Evolutionary conservation across 2,797 vertebrate genomes (phyloP).

Genomic region (Notamacropus eugenii): DNA sequence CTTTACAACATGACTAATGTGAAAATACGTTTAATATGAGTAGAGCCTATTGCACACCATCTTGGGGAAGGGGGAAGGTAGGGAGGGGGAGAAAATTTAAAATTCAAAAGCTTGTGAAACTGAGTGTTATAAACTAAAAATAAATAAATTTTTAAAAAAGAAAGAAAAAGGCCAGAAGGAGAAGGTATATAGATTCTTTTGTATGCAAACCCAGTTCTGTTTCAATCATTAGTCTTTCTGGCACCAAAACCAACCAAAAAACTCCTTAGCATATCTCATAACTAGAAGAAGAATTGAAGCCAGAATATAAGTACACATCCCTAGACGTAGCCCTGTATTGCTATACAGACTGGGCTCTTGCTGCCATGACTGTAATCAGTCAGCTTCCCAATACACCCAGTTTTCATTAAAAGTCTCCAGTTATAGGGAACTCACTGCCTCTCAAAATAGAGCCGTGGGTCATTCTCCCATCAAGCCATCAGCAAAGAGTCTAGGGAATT

Average conservation of each 20-base stretch:
- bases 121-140: no score
- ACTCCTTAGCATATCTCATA: not conserved
- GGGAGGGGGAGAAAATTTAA: no score
- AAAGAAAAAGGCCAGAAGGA: not conserved
- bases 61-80: not conserved
- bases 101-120: no score
- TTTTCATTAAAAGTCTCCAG: not conserved
- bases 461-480: not conserved
- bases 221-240: not conserved
- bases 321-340: not conserved
- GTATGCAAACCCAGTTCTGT: not conserved
- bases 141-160: no score
- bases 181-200: not conserved
- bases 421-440: not conserved
- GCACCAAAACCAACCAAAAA: not conserved
- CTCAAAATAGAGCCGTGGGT: not conserved
- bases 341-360: not conserved
- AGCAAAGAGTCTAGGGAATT: not conserved
- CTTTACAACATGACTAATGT: no score
- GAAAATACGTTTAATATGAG: no score
- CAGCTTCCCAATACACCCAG: not conserved
- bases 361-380: not conserved
- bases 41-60: no score
- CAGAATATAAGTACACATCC: not conserved
- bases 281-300: not conserved